Evolutionary conservation across 2,888 invertebrate genomes (phyloP).

Genomic region (Rotaria sp.): DNA sequence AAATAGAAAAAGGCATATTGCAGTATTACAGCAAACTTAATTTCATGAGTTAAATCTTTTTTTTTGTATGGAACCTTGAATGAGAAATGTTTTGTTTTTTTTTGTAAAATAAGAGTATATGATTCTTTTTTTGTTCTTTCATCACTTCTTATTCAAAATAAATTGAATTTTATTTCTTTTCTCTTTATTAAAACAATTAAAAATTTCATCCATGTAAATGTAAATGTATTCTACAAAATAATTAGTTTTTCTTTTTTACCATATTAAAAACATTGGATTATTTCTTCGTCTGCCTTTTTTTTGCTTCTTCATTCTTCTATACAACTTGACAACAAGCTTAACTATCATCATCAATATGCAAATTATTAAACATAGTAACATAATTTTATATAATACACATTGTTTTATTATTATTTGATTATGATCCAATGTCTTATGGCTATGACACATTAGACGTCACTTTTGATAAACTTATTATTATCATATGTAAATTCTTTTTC

Average conservation of each 20-base stretch:
- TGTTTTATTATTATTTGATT: background rate
- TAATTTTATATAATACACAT: background rate
- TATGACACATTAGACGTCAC: background rate
- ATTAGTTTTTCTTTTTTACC: background rate
- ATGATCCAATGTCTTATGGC: background rate
- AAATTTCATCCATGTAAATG: no score
- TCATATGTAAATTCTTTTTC: background rate
- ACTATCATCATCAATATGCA: background rate
- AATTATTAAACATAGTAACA: background rate
- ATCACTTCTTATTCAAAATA: no score
- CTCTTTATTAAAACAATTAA: no score
- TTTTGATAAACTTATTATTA: background rate
- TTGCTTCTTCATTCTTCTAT: background rate
- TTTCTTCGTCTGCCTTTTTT: background rate
- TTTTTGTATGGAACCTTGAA: no score
- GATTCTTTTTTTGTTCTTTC: no score
- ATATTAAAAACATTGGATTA: background rate
- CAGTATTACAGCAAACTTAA: no score
- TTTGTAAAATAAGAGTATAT: no score
- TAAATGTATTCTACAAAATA: no score
- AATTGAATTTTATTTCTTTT: no score
- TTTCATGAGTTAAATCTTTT: no score
- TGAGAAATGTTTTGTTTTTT: no score
- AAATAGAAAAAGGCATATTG: no score
- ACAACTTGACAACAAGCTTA: background rate